These are phyloP conservation scores for Corapipo altera DNA, from an alignment of 2,113 vertebrate species.

Conservation along the genomic window DNA sequence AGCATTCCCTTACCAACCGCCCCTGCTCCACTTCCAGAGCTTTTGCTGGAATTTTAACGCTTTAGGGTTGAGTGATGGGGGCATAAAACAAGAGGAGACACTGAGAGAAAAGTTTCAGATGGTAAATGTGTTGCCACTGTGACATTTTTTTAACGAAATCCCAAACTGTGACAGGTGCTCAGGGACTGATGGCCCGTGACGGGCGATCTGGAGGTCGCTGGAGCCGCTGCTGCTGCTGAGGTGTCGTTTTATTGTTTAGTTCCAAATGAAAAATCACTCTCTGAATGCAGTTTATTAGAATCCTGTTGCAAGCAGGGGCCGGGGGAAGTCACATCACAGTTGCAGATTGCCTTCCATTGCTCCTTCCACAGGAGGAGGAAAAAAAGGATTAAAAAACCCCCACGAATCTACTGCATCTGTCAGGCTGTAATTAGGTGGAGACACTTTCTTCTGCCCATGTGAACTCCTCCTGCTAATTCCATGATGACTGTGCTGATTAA, in stretches of 20 bases:
- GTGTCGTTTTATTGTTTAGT: neutral
- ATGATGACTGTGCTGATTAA: neutral
- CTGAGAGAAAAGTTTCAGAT: neutral
- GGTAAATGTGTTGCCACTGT: neutral
- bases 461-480: neutral
- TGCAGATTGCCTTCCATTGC: neutral
- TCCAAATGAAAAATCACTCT: neutral
- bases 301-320: neutral
- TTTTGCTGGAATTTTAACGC: neutral
- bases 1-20: conserved; percentile 22
- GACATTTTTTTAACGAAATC: neutral
- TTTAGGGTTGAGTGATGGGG: conserved; percentile 12
- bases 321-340: neutral
- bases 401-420: neutral
- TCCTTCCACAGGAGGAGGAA: neutral
- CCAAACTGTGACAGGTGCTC: neutral
- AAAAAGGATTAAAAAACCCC: too few relatives aligned
- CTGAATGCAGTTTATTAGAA: neutral
- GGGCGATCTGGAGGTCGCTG: conserved; percentile 4
- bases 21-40: neutral
- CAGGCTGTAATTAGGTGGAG: neutral
- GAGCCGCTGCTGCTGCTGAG: neutral
- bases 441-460: neutral
- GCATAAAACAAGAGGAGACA: conserved; percentile 10
- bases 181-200: conserved; percentile 20